These are phyloP conservation scores for Hoplodrina blanda DNA, from an alignment of 2,888 invertebrate genomes.

Conservation along the genomic window DNA sequence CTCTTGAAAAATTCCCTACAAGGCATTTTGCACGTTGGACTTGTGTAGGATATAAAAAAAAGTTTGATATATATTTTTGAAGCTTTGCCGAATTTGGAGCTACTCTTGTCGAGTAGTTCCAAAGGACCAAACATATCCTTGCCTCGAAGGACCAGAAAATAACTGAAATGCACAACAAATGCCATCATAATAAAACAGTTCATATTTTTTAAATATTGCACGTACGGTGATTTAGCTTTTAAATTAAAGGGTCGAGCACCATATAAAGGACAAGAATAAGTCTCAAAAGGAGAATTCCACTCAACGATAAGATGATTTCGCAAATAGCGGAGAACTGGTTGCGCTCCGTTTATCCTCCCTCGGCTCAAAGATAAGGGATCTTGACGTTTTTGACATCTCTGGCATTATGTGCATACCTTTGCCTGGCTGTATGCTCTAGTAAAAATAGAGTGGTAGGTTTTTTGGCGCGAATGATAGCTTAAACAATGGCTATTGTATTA, in stretches of 20 bases:
- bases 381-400: constrained; percentile 70
- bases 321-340: constrained; percentile 69
- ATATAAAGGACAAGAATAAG: constrained; percentile 24
- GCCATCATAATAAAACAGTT: neutral
- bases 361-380: constrained; percentile 72
- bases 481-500: constrained; percentile 40
- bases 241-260: constrained; percentile 31
- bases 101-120: neutral
- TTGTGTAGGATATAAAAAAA: neutral
- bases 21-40: neutral
- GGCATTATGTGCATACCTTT: constrained; percentile 60
- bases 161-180: neutral
- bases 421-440: constrained; percentile 37
- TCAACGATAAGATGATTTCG: constrained; percentile 66
- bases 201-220: neutral
- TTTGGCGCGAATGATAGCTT: constrained; percentile 40
- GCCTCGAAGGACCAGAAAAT: neutral
- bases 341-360: constrained; percentile 71
- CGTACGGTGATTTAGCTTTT: constrained; percentile 27
- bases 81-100: too few relatives aligned
- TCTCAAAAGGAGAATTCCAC: constrained; percentile 50
- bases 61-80: too few relatives aligned
- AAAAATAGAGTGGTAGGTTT: constrained; percentile 42
- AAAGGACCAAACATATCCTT: neutral
- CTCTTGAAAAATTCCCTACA: neutral